These are phyloP conservation scores for Ptiloglossa arizonensis DNA, from an alignment of 1,140 invertebrate species.

Conservation along the genomic window DNA sequence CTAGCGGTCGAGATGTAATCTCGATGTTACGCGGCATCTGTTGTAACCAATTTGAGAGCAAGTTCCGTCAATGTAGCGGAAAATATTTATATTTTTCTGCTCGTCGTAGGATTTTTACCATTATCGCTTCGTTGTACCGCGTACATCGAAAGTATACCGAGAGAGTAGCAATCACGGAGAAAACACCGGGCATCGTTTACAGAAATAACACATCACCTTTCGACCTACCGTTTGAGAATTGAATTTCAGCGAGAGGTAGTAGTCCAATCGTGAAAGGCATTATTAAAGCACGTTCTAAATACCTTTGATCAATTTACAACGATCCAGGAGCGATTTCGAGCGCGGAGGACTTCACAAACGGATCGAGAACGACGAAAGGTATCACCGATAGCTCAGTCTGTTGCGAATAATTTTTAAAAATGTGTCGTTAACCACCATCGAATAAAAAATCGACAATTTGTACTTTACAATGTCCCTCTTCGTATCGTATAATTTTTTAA, in stretches of 20 bases:
- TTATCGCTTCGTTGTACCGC: background rate
- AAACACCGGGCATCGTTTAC: conserved; percentile 1
- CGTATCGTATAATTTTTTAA: no score
- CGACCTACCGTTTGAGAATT: background rate
- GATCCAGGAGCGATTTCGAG: background rate
- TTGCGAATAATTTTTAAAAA: no score
- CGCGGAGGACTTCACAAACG: no score
- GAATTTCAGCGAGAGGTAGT: background rate
- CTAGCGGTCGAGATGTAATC: background rate
- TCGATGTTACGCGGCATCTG: background rate
- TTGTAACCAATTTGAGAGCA: background rate
- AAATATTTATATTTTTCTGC: background rate
- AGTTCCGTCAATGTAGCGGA: background rate
- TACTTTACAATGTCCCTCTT: no score
- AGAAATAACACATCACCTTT: background rate
- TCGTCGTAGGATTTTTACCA: background rate
- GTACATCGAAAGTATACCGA: conserved; percentile 29
- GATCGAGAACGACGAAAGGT: no score
- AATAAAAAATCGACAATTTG: no score
- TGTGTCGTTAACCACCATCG: no score
- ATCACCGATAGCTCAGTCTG: no score
- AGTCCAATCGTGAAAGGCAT: background rate
- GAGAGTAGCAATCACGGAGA: conserved; percentile 16
- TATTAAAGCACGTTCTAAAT: background rate
- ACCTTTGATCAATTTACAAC: background rate